phyloP scores from a whole-genome alignment of 2,888 invertebrate genomes.

The Drosophila pseudotakahashii region DNA sequence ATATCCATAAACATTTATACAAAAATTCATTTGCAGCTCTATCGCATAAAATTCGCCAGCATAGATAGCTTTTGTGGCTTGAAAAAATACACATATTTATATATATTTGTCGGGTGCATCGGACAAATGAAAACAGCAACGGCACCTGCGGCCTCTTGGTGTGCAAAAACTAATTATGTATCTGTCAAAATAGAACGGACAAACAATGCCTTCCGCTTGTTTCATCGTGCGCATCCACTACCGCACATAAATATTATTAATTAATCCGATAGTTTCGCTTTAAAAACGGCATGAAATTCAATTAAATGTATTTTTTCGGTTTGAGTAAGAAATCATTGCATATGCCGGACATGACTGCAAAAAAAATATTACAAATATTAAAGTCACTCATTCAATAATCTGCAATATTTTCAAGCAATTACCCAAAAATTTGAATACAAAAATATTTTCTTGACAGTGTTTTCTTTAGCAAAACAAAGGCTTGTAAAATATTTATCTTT shows the following conservation, averaged over 20 bases:
- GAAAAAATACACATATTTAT: constrained; percentile 14
- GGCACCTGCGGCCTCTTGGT: constrained; percentile 54
- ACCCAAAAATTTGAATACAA: no score
- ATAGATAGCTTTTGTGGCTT: constrained; percentile 18
- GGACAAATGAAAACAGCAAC: constrained; percentile 46
- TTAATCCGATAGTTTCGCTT: constrained; percentile 47
- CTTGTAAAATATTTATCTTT: no score
- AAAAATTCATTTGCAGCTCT: constrained; percentile 43
- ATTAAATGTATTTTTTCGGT: constrained; percentile 22
- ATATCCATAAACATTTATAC: constrained; percentile 52
- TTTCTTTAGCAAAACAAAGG: no score
- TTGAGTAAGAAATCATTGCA: background rate
- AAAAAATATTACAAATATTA: background rate
- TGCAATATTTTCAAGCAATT: background rate
- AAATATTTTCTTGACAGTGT: no score
- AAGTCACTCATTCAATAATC: background rate
- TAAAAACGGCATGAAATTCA: constrained; percentile 22
- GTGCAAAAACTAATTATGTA: constrained; percentile 67
- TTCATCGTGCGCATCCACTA: constrained; percentile 14
- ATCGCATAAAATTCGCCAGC: constrained; percentile 24
- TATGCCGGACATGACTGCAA: no score
- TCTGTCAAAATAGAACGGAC: constrained; percentile 68
- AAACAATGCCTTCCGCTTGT: constrained; percentile 47
- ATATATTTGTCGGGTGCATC: constrained; percentile 8
- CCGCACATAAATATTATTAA: constrained; percentile 52